Conservation (phyloP, 1,140 invertebrate genomes). For the Atta cephalotes region DNA sequence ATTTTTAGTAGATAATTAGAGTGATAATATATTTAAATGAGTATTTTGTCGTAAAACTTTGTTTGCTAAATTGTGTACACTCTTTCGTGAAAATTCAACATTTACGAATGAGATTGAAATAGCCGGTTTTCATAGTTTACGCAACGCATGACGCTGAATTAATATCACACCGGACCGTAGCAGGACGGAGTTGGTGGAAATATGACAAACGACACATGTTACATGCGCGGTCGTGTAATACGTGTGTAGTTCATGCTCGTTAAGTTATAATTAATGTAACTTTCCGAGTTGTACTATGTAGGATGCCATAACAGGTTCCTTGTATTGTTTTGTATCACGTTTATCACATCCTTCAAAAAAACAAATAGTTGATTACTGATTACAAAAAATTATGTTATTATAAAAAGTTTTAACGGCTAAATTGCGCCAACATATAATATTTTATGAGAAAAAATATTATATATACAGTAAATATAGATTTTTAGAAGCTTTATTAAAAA, state of each 20-base stretch:
- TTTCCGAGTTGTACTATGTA: constrained; percentile 44
- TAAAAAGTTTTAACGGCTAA: neutral
- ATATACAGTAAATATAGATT: neutral
- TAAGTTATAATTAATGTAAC: constrained; percentile 67
- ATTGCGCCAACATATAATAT: neutral
- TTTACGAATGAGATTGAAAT: constrained; percentile 62
- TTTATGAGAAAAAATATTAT: neutral
- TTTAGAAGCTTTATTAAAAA: neutral
- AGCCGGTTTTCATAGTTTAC: constrained; percentile 50
- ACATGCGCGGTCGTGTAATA: constrained; percentile 61
- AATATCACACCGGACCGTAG: constrained; percentile 34
- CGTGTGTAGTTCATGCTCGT: constrained; percentile 61
- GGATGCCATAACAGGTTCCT: constrained; percentile 41
- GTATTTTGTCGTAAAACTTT: constrained; percentile 26
- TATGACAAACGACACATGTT: constrained; percentile 57
- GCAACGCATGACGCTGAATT: constrained; percentile 54
- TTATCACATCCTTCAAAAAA: constrained; percentile 35
- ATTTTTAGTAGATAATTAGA: neutral
- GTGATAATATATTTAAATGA: constrained; percentile 7
- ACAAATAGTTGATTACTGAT: constrained; percentile 30
- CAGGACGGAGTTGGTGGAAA: constrained; percentile 51
- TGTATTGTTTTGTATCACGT: constrained; percentile 39
- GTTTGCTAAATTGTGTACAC: constrained; percentile 37
- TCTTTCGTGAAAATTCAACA: constrained; percentile 34
- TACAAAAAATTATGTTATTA: constrained; percentile 15